Conservation (phyloP, 1,140 invertebrate genomes). For the Caenorhabditis inopinata region DNA sequence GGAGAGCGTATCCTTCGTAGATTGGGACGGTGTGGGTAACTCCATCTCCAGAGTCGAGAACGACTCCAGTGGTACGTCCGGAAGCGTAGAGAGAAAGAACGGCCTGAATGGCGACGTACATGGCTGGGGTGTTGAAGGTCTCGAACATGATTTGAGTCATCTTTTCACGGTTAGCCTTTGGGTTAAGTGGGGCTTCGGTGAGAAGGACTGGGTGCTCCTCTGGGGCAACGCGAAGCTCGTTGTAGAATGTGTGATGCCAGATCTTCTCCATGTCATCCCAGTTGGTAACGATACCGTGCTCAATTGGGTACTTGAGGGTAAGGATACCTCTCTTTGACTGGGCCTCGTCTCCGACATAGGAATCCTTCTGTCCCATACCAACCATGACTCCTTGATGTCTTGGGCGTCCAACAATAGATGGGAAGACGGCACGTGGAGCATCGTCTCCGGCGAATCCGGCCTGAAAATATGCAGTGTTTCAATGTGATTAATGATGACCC, state of each 20-base stretch:
- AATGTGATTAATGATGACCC: constrained; percentile 20
- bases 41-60: constrained; percentile 58
- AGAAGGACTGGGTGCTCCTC: constrained; percentile 69
- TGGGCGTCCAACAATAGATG: constrained; percentile 72
- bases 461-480: constrained; percentile 11
- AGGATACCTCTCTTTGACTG: constrained; percentile 83
- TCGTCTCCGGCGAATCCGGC: constrained; percentile 74
- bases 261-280: constrained; percentile 71
- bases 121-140: constrained; percentile 68
- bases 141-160: constrained; percentile 64
- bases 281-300: constrained; percentile 71
- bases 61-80: constrained; percentile 57
- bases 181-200: constrained; percentile 62
- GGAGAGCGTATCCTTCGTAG: constrained; percentile 57
- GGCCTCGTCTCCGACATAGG: constrained; percentile 93
- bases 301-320: constrained; percentile 70
- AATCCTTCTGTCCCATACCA: constrained; percentile 94
- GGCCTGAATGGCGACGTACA: constrained; percentile 66
- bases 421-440: constrained; percentile 73
- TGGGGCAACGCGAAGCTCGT: constrained; percentile 70
- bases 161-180: constrained; percentile 68
- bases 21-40: constrained; percentile 59
- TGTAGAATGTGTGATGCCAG: constrained; percentile 71
- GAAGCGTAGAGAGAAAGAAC: constrained; percentile 60
- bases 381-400: constrained; percentile 84